Evolutionary conservation across 1,140 invertebrate species (phyloP).

Genomic region (Pseudoatta argentina): DNA sequence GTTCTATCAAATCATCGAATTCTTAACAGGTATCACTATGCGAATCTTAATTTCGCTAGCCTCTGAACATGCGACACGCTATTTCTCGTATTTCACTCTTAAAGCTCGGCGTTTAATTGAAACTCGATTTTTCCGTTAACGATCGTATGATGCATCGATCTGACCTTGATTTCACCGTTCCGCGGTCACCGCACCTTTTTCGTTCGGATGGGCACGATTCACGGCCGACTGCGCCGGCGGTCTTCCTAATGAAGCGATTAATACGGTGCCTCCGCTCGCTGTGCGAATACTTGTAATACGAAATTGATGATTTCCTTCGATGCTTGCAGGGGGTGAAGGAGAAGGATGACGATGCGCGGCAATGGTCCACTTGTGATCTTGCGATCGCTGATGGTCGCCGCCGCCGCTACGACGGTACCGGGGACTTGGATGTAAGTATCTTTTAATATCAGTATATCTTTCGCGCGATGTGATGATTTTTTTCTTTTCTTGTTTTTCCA

Average conservation of each 20-base stretch:
- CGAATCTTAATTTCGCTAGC: background rate
- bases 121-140: background rate
- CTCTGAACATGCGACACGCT: background rate
- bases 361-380: conserved; percentile 58
- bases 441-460: background rate
- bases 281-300: background rate
- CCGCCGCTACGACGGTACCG: conserved; percentile 51
- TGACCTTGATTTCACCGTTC: conserved; percentile 57
- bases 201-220: conserved; percentile 8
- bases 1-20: background rate
- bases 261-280: background rate
- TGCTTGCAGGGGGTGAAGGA: conserved; percentile 37
- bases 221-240: background rate
- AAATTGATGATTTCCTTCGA: conserved; percentile 20
- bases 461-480: background rate
- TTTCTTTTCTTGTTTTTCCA: background rate
- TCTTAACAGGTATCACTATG: background rate
- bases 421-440: conserved; percentile 77
- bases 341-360: conserved; percentile 62
- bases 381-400: conserved; percentile 58
- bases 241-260: conserved; percentile 44
- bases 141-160: conserved; percentile 36
- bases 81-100: background rate
- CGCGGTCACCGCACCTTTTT: conserved; percentile 1
- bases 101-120: conserved; percentile 18